Evolutionary conservation across 2,113 vertebrate species (phyloP).

Genomic region (Ariopsis seemanni): DNA sequence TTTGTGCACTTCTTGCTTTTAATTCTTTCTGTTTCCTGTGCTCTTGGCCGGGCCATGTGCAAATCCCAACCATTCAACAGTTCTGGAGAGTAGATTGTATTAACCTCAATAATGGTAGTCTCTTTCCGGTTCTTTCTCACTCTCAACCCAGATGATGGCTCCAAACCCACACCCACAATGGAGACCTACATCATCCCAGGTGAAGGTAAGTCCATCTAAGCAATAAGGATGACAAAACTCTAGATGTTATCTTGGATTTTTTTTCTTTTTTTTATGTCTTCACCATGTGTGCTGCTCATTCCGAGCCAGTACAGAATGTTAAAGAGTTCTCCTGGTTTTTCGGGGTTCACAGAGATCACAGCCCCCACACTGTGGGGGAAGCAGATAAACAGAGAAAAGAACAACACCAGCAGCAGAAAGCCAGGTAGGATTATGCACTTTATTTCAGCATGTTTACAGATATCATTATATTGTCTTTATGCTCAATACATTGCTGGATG

Average conservation of each 20-base stretch:
- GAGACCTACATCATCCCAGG: conserved; percentile 86
- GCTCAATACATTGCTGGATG: neutral
- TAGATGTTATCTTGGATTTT: neutral
- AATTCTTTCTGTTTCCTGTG: conserved; percentile 57
- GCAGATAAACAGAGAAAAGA: conserved; percentile 89
- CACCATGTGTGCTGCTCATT: neutral
- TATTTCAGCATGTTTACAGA: neutral
- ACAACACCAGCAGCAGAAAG: conserved; percentile 86
- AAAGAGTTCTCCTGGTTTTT: neutral
- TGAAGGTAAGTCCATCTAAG: conserved; percentile 80
- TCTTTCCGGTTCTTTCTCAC: conserved; percentile 99
- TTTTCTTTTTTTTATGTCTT: neutral
- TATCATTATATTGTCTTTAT: neutral
- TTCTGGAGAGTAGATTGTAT: conserved; percentile 99
- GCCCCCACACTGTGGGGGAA: conserved; percentile 95
- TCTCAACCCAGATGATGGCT: conserved; percentile 98
- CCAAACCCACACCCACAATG: conserved; percentile 93
- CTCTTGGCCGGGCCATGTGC: conserved; percentile 89
- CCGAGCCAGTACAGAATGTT: neutral
- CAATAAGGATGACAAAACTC: neutral
- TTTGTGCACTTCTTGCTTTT: conserved; percentile 60
- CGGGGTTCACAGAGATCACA: conserved; percentile 84
- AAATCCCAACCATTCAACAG: conserved; percentile 99
- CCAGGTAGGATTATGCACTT: conserved; percentile 77
- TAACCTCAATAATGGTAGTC: conserved; percentile 99